Conservation (phyloP, 2,888 invertebrate genomes). For the Branchellion lobata region DNA sequence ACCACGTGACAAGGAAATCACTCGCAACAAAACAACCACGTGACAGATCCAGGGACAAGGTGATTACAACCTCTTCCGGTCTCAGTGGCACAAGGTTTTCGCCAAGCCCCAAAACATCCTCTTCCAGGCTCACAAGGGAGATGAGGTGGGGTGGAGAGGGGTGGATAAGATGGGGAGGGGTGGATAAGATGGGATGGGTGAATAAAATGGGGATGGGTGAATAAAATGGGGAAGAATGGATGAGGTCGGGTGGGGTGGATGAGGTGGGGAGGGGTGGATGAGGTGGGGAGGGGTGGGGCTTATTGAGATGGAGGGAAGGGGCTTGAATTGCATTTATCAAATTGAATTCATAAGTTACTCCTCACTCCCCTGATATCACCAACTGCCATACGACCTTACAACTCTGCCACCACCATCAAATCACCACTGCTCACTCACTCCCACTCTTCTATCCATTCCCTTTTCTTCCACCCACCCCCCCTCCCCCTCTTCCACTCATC, state of each 20-base stretch:
- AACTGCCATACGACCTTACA: no score
- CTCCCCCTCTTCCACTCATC: not conserved
- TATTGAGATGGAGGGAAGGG: slow-evolving; percentile 75
- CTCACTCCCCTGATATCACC: no score
- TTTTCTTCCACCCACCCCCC: no score
- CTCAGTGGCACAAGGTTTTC: slow-evolving; percentile 80
- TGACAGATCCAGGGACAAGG: slow-evolving; percentile 71
- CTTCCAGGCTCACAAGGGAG: slow-evolving; percentile 76
- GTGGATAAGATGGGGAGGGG: slow-evolving; percentile 71
- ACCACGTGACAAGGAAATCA: no score
- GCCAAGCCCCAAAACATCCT: slow-evolving; percentile 85
- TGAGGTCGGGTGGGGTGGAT: slow-evolving; percentile 63
- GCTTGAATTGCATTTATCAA: no score
- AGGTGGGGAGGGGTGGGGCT: slow-evolving; percentile 77
- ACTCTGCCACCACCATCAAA: no score
- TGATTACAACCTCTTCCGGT: slow-evolving; percentile 85
- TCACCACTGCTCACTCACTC: no score
- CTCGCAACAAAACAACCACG: no score
- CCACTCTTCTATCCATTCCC: no score
- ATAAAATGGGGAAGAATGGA: slow-evolving; percentile 75
- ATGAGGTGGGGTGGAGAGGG: slow-evolving; percentile 68
- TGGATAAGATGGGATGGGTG: no score
- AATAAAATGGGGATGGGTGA: slow-evolving; percentile 76
- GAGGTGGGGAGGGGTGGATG: slow-evolving; percentile 75
- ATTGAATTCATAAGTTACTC: no score